Evolutionary conservation across 1,140 invertebrate genomes (phyloP).

Genomic region (Argopecten irradians): DNA sequence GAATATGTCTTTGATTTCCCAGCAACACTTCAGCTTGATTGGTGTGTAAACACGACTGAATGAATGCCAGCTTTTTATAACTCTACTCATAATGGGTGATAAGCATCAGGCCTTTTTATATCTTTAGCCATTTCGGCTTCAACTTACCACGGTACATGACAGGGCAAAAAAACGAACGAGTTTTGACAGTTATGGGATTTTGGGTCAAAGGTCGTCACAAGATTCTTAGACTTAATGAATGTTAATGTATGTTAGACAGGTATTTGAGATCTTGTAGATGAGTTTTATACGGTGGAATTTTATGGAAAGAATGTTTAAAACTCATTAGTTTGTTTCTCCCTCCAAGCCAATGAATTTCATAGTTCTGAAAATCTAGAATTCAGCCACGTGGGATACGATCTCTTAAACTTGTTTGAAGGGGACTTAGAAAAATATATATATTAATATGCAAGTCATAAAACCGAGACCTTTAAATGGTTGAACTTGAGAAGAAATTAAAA

Average conservation of each 20-base stretch:
- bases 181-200: not conserved
- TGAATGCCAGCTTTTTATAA: not conserved
- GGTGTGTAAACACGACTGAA: conserved; percentile 4
- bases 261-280: conserved; percentile 11
- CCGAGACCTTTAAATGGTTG: not conserved
- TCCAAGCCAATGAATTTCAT: not conserved
- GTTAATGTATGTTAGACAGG: not conserved
- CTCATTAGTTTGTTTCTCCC: not conserved
- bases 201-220: not conserved
- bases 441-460: conserved; percentile 19
- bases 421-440: not conserved
- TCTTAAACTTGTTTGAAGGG: not conserved
- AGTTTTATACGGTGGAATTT: conserved; percentile 3
- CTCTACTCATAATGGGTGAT: not conserved
- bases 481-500: conserved; percentile 23
- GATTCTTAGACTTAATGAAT: conserved; percentile 8
- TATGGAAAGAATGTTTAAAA: conserved; percentile 19
- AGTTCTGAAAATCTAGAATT: conserved; percentile 1
- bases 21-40: not conserved
- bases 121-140: not conserved
- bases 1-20: not conserved
- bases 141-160: not conserved
- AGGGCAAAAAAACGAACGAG: conserved; percentile 20
- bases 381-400: not conserved
- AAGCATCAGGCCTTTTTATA: not conserved